phyloP scores from a whole-genome alignment of 53 echinoderm and acorn worm species.

The Temnopleurus reevesii region DNA sequence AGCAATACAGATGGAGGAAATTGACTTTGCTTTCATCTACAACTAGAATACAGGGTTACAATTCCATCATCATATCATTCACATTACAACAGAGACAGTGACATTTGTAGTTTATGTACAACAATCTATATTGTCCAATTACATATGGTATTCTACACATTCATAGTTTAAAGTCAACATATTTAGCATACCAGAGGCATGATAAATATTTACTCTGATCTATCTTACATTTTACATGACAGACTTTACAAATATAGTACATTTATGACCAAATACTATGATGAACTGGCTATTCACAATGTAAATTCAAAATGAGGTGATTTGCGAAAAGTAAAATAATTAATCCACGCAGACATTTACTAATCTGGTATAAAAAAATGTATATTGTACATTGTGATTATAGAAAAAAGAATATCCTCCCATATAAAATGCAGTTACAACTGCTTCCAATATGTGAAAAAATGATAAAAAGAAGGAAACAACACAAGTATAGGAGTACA shows the following conservation, averaged over 20 bases:
- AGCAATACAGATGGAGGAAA: no score
- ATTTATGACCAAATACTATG: not conserved
- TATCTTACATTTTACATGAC: slow-evolving; percentile 1
- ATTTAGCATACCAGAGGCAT: slow-evolving; percentile 23
- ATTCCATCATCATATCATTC: not conserved
- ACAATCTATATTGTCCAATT: slow-evolving; percentile 40
- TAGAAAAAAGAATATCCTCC: slow-evolving; percentile 7
- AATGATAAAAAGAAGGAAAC: no score
- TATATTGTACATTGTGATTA: not conserved
- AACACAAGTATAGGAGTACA: not conserved
- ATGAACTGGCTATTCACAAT: not conserved
- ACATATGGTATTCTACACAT: slow-evolving; percentile 18
- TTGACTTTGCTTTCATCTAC: not conserved
- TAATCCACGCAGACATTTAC: not conserved
- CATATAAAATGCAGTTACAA: slow-evolving; percentile 2
- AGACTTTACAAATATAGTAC: slow-evolving; percentile 38
- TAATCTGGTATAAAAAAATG: not conserved
- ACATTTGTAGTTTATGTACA: slow-evolving; percentile 31
- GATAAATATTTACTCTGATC: not conserved
- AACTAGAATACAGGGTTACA: not conserved
- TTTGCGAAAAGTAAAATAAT: not conserved
- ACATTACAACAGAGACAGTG: slow-evolving; percentile 10
- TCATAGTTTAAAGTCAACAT: not conserved
- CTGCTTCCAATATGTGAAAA: not conserved
- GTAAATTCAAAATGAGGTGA: not conserved